phyloP scores from a whole-genome alignment of 23 tunicate genomes.

The Clavelina lepadiformis region DNA sequence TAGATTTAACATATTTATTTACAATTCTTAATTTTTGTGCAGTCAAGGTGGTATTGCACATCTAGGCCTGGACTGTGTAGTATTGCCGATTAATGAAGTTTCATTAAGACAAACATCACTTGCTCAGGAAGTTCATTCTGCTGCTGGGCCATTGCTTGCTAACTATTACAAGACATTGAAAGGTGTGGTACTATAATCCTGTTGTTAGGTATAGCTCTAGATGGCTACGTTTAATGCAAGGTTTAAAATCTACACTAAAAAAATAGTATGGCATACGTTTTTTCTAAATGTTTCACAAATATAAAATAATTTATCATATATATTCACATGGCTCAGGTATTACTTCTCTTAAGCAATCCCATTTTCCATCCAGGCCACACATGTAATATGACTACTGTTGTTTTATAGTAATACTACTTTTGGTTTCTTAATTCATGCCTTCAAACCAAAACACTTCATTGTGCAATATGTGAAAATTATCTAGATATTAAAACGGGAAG shows the following conservation, averaged over 20 bases:
- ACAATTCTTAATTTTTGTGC: too few species aligned
- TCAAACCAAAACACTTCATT: too few species aligned
- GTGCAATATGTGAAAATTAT: too few species aligned
- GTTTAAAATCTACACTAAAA: too few species aligned
- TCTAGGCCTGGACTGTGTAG: slow-evolving; percentile 26
- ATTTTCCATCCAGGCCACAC: too few species aligned
- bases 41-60: slow-evolving; percentile 25
- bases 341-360: too few species aligned
- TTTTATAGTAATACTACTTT: neutral
- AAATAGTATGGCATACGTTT: too few species aligned
- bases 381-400: neutral
- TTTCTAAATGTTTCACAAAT: too few species aligned
- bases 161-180: neutral
- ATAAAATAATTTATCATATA: too few species aligned
- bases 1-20: too few species aligned
- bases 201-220: neutral
- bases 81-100: slow-evolving; percentile 44
- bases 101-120: slow-evolving; percentile 5
- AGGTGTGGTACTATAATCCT: slow-evolving; percentile 2
- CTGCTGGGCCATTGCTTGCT: slow-evolving; percentile 25
- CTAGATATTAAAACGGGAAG: slow-evolving; percentile 31
- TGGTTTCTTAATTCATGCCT: too few species aligned
- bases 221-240: neutral
- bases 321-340: too few species aligned
- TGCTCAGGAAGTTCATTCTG: slow-evolving; percentile 6